A percentile compares a stretch with the other conserved stretches of the same genome.
Evolutionary conservation across 2,888 invertebrate species (phyloP).

Genomic region (Hemicrepidius hirtus): DNA sequence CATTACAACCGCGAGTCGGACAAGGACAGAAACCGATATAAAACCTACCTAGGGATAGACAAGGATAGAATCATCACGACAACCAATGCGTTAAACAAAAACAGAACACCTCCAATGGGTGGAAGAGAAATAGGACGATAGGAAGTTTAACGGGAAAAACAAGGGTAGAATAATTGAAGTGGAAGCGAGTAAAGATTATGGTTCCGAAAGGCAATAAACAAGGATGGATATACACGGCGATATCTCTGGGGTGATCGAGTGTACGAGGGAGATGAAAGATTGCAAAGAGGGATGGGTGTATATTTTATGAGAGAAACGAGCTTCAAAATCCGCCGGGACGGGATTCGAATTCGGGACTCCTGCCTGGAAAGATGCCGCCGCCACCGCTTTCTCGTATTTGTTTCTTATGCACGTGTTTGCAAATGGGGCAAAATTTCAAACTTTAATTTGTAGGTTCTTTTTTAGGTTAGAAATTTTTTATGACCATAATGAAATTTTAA

Average conservation of each 20-base stretch:
- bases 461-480: neutral
- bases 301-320: slow-evolving; percentile 61
- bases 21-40: slow-evolving; percentile 20
- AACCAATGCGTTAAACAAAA: slow-evolving; percentile 1
- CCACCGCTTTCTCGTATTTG: slow-evolving; percentile 46
- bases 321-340: slow-evolving; percentile 60
- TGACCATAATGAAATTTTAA: neutral
- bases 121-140: neutral
- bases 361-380: slow-evolving; percentile 53
- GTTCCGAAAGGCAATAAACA: no score
- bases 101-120: neutral
- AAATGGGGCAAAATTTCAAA: slow-evolving; percentile 29
- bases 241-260: slow-evolving; percentile 43
- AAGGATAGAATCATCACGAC: neutral
- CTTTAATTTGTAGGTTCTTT: slow-evolving; percentile 23
- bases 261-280: slow-evolving; percentile 57
- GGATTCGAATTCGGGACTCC: slow-evolving; percentile 57
- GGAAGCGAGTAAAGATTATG: no score
- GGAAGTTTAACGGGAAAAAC: neutral
- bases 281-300: slow-evolving; percentile 49
- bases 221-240: slow-evolving; percentile 53
- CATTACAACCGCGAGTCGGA: slow-evolving; percentile 10
- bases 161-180: neutral
- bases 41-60: neutral
- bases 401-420: slow-evolving; percentile 46